These are phyloP conservation scores for Carposina sasakii DNA, from an alignment of 1,140 invertebrate genomes.

Conservation along the genomic window DNA sequence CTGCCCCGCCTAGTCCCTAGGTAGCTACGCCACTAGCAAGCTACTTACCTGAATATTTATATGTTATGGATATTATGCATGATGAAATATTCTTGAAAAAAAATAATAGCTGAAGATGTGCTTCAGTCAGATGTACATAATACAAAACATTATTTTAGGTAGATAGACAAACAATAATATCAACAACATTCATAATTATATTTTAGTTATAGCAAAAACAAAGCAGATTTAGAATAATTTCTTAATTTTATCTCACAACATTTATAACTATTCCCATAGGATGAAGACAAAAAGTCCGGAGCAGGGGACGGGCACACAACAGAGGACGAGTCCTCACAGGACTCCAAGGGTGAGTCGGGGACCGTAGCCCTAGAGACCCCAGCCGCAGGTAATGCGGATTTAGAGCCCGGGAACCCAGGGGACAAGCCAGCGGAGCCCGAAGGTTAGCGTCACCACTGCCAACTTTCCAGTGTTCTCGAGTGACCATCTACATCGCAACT, in stretches of 20 bases:
- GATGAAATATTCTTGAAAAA: no score
- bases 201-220: no score
- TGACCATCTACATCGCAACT: constrained; percentile 58
- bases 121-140: no score
- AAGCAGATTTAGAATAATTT: no score
- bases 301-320: constrained; percentile 64
- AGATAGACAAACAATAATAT: no score
- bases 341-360: constrained; percentile 66
- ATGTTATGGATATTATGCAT: no score
- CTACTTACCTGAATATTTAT: no score
- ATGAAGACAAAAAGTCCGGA: constrained; percentile 68
- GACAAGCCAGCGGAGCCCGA: constrained; percentile 22
- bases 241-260: constrained; percentile 3
- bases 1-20: no score
- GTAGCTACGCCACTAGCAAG: no score
- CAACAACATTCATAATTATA: no score
- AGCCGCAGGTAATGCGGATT: constrained; percentile 59
- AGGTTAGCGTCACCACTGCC: constrained; percentile 41
- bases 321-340: constrained; percentile 72
- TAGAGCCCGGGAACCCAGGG: constrained; percentile 47
- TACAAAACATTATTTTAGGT: no score
- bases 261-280: constrained; percentile 33
- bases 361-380: constrained; percentile 10
- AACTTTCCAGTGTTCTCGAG: constrained; percentile 33
- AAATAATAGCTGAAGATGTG: no score